These are phyloP conservation scores for Setipinna tenuifilis DNA, from an alignment of 2,797 vertebrate genomes.

Conservation along the genomic window DNA sequence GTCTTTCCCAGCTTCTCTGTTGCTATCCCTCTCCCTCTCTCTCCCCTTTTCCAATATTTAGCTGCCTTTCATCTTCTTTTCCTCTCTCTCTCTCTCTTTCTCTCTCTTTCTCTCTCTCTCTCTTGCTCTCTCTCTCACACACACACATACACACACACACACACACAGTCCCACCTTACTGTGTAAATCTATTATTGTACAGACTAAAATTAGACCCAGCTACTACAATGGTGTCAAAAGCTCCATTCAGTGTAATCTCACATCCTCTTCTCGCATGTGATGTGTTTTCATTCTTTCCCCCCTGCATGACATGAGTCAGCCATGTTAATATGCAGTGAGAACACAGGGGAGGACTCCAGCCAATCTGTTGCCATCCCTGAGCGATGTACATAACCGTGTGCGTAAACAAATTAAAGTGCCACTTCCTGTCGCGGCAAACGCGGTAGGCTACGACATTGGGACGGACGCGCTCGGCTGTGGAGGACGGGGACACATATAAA, in stretches of 20 bases:
- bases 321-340: background rate
- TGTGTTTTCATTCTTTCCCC: background rate
- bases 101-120: background rate
- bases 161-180: background rate
- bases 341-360: background rate
- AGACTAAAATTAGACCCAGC: background rate
- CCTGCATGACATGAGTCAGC: background rate
- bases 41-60: background rate
- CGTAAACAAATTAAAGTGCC: conserved; percentile 34
- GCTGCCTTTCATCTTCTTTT: too few relatives aligned
- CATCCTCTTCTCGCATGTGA: background rate
- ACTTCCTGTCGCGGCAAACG: conserved; percentile 1
- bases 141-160: background rate
- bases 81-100: background rate
- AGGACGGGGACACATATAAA: conserved; percentile 26
- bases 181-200: background rate
- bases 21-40: background rate
- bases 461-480: conserved; percentile 24
- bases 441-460: conserved; percentile 10
- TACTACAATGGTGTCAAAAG: background rate
- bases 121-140: background rate
- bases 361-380: background rate
- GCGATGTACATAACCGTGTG: background rate
- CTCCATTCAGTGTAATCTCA: background rate
- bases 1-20: background rate